Conservation (phyloP, 2,113 vertebrate genomes). For the Eulacestoma nigropectus region DNA sequence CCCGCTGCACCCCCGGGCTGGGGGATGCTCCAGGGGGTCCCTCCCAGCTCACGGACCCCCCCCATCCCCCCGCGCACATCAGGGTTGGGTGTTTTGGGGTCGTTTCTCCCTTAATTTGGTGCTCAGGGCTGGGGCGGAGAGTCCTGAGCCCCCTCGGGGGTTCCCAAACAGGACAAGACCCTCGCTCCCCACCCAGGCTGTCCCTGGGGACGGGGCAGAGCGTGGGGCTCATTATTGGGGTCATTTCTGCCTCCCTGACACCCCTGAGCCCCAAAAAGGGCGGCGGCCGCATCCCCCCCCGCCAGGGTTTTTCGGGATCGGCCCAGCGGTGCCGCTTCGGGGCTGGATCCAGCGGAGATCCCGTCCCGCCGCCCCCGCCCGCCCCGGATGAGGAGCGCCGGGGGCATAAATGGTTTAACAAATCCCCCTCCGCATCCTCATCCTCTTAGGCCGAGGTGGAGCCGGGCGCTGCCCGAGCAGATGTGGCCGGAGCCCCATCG, state of each 20-base stretch:
- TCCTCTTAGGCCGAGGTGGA: constrained; percentile 37
- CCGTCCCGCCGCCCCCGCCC: background rate
- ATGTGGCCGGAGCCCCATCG: constrained; percentile 63
- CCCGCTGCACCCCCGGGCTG: background rate
- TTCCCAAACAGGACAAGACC: fast-evolving
- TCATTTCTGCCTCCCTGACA: background rate
- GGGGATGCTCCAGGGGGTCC: background rate
- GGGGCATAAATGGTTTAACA: background rate
- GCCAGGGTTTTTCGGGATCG: fast-evolving
- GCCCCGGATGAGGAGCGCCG: background rate
- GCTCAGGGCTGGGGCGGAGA: background rate
- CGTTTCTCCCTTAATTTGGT: background rate
- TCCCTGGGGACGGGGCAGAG: background rate
- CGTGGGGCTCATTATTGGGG: background rate
- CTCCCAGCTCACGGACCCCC: background rate
- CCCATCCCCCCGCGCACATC: fast-evolving
- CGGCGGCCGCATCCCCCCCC: fast-evolving
- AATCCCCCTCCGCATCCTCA: constrained; percentile 38
- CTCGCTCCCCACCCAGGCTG: background rate
- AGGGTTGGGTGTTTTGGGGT: background rate
- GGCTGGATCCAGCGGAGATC: background rate
- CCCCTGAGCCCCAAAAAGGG: background rate
- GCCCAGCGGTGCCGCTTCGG: background rate
- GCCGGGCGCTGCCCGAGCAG: constrained; percentile 22
- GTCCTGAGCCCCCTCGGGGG: background rate